Evolutionary conservation across 2,797 vertebrate genomes (phyloP).

Genomic region (Enteromius paludinosus): DNA sequence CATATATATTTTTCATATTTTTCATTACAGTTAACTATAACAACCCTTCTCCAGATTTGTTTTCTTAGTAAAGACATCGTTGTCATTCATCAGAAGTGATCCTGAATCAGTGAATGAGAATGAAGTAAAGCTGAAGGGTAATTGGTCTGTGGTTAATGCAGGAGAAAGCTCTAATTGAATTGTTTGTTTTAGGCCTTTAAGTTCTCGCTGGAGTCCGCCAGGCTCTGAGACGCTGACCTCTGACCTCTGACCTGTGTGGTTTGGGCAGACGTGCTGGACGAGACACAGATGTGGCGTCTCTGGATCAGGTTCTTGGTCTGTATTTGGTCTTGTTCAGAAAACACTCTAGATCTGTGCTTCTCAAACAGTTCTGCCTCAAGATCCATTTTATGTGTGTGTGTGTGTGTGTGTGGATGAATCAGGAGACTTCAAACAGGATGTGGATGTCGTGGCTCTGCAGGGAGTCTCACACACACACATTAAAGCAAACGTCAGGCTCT

Average conservation of each 20-base stretch:
- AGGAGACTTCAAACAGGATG: conserved; percentile 51
- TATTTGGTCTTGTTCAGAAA: not conserved
- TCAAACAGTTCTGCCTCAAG: not conserved
- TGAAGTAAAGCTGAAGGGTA: not conserved
- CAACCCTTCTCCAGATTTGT: not conserved
- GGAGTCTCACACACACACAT: conserved; percentile 36
- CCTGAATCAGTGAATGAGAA: not conserved
- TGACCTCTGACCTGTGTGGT: not conserved
- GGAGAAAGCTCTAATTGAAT: not conserved
- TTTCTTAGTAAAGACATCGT: not conserved
- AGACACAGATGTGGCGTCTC: not conserved
- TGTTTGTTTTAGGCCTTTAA: not conserved
- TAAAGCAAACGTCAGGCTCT: conserved; percentile 57
- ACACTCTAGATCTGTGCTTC: too few species aligned
- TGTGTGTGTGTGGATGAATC: conserved; percentile 14
- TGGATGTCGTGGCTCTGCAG: conserved; percentile 32
- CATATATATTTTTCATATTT: too few species aligned
- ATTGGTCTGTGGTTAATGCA: not conserved
- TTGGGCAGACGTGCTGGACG: not conserved
- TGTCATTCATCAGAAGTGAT: not conserved
- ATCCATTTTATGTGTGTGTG: not conserved
- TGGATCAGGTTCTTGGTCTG: not conserved
- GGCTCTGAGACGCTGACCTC: not conserved
- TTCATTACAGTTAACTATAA: too few species aligned
- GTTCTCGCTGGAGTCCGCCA: not conserved